Conservation (phyloP, 2,888 invertebrate genomes). For the Eupithecia insigniata region DNA sequence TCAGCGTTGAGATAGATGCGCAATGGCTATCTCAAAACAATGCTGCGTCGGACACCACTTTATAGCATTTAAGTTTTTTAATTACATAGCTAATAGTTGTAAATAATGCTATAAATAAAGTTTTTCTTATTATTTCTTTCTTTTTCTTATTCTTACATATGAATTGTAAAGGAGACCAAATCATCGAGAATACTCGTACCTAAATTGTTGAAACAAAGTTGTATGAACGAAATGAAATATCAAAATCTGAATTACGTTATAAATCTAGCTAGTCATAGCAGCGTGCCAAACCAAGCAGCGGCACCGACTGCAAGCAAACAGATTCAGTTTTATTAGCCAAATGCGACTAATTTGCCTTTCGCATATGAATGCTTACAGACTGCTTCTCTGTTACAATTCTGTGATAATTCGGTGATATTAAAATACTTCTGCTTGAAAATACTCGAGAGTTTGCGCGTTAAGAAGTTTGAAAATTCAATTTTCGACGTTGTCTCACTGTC, state of each 20-base stretch:
- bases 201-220: neutral
- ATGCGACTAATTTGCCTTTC: slow-evolving; percentile 30
- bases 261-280: slow-evolving; percentile 13
- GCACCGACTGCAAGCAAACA: slow-evolving; percentile 22
- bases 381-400: slow-evolving; percentile 19
- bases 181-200: neutral
- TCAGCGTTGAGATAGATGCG: no score
- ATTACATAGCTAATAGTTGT: no score
- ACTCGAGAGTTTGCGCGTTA: slow-evolving; percentile 7
- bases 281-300: slow-evolving; percentile 21
- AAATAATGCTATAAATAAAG: no score
- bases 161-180: neutral
- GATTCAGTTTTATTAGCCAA: slow-evolving; percentile 30
- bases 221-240: neutral
- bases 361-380: slow-evolving; percentile 17
- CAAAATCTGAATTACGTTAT: slow-evolving; percentile 20
- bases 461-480: slow-evolving; percentile 21
- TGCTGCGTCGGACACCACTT: no score
- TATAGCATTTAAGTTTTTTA: no score
- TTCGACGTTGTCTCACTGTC: slow-evolving; percentile 11
- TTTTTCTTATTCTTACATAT: no score
- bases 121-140: no score
- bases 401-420: slow-evolving; percentile 11
- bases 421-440: slow-evolving; percentile 15
- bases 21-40: no score